Percentiles rank a stretch among this genome's conserved stretches.
Conservation (phyloP, 2,888 invertebrate genomes). For the Synergus itoensis region DNA sequence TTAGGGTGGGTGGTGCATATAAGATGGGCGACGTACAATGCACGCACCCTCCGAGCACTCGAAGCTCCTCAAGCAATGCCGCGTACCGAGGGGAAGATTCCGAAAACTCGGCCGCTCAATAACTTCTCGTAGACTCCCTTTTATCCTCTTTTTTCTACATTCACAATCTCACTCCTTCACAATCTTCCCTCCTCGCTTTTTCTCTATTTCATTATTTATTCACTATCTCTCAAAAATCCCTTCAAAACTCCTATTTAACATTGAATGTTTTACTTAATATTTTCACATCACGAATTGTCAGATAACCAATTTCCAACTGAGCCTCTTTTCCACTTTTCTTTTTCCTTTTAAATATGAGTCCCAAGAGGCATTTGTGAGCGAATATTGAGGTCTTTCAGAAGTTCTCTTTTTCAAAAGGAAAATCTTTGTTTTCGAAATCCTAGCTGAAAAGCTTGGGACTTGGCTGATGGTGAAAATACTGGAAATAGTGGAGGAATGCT, state of each 20-base stretch:
- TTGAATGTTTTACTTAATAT: no score
- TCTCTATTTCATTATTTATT: conserved; percentile 46
- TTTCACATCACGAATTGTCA: no score
- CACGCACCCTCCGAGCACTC: conserved; percentile 75
- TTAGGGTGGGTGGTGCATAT: conserved; percentile 75
- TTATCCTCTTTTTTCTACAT: conserved; percentile 57
- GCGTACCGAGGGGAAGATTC: conserved; percentile 71
- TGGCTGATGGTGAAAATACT: conserved; percentile 60
- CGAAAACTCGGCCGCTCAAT: conserved; percentile 76
- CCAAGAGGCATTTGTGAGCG: background rate
- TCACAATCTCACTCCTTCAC: background rate
- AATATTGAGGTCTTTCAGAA: background rate
- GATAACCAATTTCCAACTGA: no score
- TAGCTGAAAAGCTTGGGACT: conserved; percentile 57
- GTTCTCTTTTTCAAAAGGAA: conserved; percentile 58
- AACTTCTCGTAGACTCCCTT: conserved; percentile 63
- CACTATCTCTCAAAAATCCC: conserved; percentile 30
- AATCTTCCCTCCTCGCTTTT: conserved; percentile 46
- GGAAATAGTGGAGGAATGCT: conserved; percentile 53
- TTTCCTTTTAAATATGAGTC: background rate
- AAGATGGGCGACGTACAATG: conserved; percentile 77
- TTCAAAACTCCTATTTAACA: background rate
- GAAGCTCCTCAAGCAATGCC: conserved; percentile 75
- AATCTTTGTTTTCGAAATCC: conserved; percentile 69
- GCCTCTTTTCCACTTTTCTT: no score